phyloP scores from a whole-genome alignment of 2,113 vertebrate species.

The Clinocottus analis region DNA sequence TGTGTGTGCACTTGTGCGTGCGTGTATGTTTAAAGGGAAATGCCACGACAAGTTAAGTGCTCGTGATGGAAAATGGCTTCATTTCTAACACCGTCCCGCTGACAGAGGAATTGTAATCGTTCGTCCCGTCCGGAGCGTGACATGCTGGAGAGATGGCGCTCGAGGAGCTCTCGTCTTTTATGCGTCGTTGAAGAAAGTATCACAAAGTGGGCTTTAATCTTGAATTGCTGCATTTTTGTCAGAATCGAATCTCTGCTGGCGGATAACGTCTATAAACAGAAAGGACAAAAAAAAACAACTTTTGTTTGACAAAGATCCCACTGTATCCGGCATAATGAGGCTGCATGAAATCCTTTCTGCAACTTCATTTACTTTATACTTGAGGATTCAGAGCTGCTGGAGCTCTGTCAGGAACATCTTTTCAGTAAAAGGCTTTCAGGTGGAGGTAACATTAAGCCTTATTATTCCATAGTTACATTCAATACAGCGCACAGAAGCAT shows the following conservation, averaged over 20 bases:
- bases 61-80: neutral
- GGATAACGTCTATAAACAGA: neutral
- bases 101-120: slow-evolving; percentile 18
- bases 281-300: too few relatives aligned
- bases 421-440: too few relatives aligned
- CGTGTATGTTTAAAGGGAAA: slow-evolving; percentile 3
- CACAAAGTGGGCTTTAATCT: slow-evolving; percentile 40
- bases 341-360: slow-evolving; percentile 34
- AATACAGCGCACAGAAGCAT: too few relatives aligned
- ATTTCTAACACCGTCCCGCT: neutral
- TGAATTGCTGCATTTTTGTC: slow-evolving; percentile 46
- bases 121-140: neutral
- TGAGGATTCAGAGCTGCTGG: slow-evolving; percentile 26
- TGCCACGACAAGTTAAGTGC: neutral
- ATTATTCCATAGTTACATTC: too few relatives aligned
- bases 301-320: slow-evolving; percentile 27
- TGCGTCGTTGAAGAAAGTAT: slow-evolving; percentile 11
- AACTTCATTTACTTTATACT: slow-evolving; percentile 32
- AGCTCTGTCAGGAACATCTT: too few relatives aligned
- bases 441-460: too few relatives aligned
- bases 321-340: slow-evolving; percentile 30
- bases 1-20: neutral
- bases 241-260: slow-evolving; percentile 25
- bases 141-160: slow-evolving; percentile 6
- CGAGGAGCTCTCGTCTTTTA: slow-evolving; percentile 17